A percentile compares a stretch with the other conserved stretches of the same genome.
phyloP scores from a whole-genome alignment of 2,113 vertebrate species.

The Setophaga petechia region DNA sequence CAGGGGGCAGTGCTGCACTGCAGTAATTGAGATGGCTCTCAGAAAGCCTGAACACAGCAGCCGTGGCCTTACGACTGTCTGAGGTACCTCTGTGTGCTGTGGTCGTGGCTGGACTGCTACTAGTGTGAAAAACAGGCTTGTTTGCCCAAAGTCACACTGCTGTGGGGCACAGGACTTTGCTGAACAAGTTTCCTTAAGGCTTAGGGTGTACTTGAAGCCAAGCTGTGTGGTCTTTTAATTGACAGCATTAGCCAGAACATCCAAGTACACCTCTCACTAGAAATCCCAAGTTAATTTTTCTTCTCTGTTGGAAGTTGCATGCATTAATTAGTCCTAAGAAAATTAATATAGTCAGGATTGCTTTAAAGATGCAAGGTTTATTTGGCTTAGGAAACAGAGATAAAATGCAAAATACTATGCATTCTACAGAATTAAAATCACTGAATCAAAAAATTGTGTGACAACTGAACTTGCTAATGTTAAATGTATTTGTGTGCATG shows the following conservation, averaged over 20 bases:
- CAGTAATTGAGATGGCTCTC: not conserved
- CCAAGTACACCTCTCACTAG: not conserved
- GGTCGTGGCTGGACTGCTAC: not conserved
- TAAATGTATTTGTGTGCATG: not conserved
- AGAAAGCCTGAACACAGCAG: not conserved
- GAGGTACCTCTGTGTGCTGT: not conserved
- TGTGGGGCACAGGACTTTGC: not conserved
- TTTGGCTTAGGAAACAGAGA: not conserved
- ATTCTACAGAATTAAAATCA: not conserved
- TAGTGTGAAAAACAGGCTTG: not conserved
- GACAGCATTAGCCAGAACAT: not conserved
- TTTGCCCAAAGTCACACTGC: not conserved
- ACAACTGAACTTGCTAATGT: not conserved
- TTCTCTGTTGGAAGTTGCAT: slow-evolving; percentile 39
- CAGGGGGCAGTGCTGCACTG: slow-evolving; percentile 13
- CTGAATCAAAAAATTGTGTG: not conserved
- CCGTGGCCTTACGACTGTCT: fast-evolving
- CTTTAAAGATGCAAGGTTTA: not conserved
- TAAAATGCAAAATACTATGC: not conserved
- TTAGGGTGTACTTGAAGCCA: not conserved
- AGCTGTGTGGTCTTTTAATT: not conserved
- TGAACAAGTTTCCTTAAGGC: not conserved
- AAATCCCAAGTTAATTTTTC: slow-evolving; percentile 38
- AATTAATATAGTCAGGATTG: not conserved
- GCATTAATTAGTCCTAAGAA: slow-evolving; percentile 1